Evolutionary conservation across 2,113 vertebrate genomes (phyloP), one percentile per base, ranked within the genome.

Genomic region (Diphyllodes magnificus): DNA sequence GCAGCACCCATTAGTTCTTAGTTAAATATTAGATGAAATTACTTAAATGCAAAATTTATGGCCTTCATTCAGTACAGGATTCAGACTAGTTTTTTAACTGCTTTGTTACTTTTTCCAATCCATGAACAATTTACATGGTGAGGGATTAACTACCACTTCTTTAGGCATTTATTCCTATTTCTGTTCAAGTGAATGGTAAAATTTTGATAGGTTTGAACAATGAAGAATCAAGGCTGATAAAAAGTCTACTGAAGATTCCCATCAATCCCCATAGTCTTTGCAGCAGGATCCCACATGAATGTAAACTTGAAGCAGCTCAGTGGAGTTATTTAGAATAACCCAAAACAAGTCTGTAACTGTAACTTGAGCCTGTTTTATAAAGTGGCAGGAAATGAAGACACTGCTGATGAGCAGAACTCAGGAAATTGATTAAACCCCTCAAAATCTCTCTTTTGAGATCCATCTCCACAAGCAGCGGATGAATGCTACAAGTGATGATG

Each of bases 371-470:
- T 79, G 31, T 64, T 95, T 91, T 95, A 92, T 92, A 82, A 93
- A 91, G 77, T n/a, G 40, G 37, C 57, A 95, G 91, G 81, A 95
- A 93, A 97, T 71, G 31, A 95, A 95, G 91, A 95, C 61, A 39
- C 70, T 82, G 66, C 40, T 92, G 94, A 91, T 88, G 73, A 78
- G 70, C 63, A 90, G 44, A 91, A 75, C 63, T 90, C 89, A 70
- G 89, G 84, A 93, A 93, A 96, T 69, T 50, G 70, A 61, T 85
- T 90, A 89, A 95, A 95, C 8, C 70, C 65, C 66, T 89, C 63
- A 49, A 71, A 93, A 85, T 82, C 65, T 92, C 49, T 70, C 64
- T 60, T 73, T 82, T 1, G 28, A 79, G 86, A 79, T 76, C 65
- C 53, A 21, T 86, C 73, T 80, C 54, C 64, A 75, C 40, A 45